Evolutionary conservation across 2,113 vertebrate species (phyloP).

Genomic region (Saguinus midas): DNA sequence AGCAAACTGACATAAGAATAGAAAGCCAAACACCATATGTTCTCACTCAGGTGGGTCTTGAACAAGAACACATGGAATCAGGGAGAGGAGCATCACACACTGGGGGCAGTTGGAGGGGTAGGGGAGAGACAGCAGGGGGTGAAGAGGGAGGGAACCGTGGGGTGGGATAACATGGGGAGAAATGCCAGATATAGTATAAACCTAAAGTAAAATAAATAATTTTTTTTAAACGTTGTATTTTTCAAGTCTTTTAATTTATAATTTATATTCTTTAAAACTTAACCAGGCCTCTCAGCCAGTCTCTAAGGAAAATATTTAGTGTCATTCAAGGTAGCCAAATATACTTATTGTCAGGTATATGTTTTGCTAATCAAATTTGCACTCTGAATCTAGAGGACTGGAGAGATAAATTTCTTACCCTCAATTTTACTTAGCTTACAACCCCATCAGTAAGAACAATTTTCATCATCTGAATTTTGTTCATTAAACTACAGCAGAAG

Average conservation of each 20-base stretch:
- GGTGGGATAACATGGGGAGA: no score
- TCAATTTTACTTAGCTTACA: conserved; percentile 27
- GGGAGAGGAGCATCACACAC: no score
- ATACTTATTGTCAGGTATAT: conserved; percentile 46
- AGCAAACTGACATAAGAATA: no score
- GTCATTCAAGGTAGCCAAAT: conserved; percentile 23
- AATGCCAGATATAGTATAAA: no score
- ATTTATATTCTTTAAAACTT: conserved; percentile 40
- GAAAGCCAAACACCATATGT: no score
- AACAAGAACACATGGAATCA: no score
- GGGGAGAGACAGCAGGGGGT: no score
- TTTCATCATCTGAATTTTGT: conserved; percentile 33
- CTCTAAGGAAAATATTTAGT: conserved; percentile 22
- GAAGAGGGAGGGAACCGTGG: no score
- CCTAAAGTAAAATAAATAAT: no score
- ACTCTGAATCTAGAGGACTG: conserved; percentile 36
- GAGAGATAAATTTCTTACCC: conserved; percentile 37
- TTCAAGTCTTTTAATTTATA: conserved; percentile 24
- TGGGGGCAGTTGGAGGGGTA: no score
- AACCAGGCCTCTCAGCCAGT: not conserved
- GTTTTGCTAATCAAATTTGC: conserved; percentile 62
- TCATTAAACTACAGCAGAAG: conserved; percentile 4
- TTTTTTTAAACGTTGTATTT: not conserved
- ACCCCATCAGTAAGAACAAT: not conserved
- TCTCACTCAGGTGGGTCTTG: no score